Conservation (phyloP, 2,113 vertebrate species). For the Catagonus wagneri region DNA sequence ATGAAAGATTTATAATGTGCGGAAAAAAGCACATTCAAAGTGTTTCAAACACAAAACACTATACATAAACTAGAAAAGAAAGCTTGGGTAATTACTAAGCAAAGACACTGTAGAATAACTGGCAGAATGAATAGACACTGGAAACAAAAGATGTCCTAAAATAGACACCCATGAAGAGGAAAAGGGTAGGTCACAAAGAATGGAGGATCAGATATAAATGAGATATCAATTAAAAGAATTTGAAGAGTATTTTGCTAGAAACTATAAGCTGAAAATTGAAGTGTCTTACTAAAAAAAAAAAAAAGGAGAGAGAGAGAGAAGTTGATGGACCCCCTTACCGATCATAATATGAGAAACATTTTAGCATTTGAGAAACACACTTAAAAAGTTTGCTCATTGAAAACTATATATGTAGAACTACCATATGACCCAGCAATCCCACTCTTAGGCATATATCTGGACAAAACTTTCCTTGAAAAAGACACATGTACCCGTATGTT, state of each 20-base stretch:
- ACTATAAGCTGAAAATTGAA: background rate
- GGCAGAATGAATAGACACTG: background rate
- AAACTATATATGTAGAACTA: too few relatives aligned
- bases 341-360: background rate
- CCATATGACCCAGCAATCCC: too few relatives aligned
- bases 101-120: background rate
- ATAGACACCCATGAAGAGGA: background rate
- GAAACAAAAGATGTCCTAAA: background rate
- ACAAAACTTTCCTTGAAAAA: too few relatives aligned
- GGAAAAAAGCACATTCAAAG: constrained; percentile 3
- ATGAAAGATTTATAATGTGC: background rate
- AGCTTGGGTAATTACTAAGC: background rate
- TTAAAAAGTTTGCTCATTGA: background rate
- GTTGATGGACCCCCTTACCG: background rate
- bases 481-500: too few relatives aligned
- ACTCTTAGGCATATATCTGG: too few relatives aligned
- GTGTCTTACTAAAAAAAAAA: background rate
- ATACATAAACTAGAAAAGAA: background rate
- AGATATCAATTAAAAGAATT: background rate
- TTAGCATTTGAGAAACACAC: background rate
- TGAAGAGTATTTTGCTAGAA: background rate
- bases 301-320: background rate
- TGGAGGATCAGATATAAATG: background rate
- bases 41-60: constrained; percentile 31
- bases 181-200: background rate